These are phyloP conservation scores for Tenrec ecaudatus DNA, from an alignment of 2,113 vertebrate genomes.

Conservation along the genomic window DNA sequence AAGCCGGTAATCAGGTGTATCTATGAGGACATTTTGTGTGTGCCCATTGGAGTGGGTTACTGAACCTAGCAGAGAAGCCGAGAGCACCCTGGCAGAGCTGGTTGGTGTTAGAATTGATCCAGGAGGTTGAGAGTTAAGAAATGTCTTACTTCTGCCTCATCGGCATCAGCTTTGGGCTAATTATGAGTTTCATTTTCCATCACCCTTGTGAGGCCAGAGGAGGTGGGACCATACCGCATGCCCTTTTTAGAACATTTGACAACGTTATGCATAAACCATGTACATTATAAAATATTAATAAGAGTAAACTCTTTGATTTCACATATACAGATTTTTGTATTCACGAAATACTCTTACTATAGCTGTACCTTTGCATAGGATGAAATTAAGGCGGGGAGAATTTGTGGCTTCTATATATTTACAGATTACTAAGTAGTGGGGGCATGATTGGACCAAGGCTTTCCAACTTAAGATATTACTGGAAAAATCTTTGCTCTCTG, in stretches of 20 bases:
- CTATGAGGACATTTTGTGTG: no score
- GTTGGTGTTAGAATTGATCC: no score
- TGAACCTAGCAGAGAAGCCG: no score
- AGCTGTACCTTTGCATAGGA: constrained; percentile 13
- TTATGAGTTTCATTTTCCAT: no score
- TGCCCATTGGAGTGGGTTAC: no score
- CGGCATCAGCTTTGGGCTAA: no score
- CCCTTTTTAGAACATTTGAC: not conserved
- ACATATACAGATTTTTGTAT: not conserved
- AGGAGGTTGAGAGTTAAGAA: no score
- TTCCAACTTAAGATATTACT: not conserved
- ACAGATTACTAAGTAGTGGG: not conserved
- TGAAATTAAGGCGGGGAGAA: not conserved
- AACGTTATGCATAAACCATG: constrained; percentile 1
- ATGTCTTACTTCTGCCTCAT: no score
- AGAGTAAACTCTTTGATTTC: not conserved
- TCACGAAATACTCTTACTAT: not conserved
- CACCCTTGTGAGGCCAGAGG: no score
- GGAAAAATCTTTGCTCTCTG: not conserved
- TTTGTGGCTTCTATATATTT: not conserved
- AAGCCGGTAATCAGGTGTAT: no score
- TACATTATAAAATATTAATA: not conserved
- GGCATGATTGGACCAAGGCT: not conserved
- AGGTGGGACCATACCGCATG: no score
- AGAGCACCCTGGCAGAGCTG: no score